Percentiles rank a stretch among this genome's conserved stretches.
These are phyloP conservation scores for Philaethria dido DNA, from an alignment of 2,888 invertebrate genomes.

Conservation along the genomic window DNA sequence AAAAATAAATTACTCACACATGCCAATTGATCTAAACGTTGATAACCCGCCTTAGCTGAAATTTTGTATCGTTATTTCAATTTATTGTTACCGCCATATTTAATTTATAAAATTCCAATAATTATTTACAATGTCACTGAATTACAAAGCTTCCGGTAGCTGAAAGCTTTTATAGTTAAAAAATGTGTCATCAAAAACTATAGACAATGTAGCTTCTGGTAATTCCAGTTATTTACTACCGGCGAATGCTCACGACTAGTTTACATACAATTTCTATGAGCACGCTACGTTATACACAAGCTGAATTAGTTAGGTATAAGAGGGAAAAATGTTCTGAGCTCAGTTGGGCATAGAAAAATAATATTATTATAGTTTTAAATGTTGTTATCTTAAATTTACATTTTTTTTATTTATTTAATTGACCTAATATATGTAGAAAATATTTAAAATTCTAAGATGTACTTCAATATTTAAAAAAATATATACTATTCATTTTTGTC, in stretches of 20 bases:
- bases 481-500: too few species aligned
- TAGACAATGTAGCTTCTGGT: slow-evolving; percentile 21
- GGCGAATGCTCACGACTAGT: slow-evolving; percentile 26
- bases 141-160: neutral
- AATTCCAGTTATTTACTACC: slow-evolving; percentile 31
- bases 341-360: neutral
- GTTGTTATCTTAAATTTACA: too few species aligned
- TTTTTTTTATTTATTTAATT: too few species aligned
- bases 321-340: neutral
- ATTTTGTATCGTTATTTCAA: neutral
- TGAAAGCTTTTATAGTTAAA: neutral
- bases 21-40: too few species aligned
- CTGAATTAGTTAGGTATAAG: slow-evolving; percentile 25
- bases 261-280: slow-evolving; percentile 37
- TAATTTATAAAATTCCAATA: neutral
- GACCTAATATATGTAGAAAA: too few species aligned
- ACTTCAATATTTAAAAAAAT: too few species aligned
- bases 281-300: slow-evolving; percentile 27
- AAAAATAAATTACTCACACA: too few species aligned
- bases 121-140: neutral
- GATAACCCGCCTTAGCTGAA: too few species aligned
- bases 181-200: slow-evolving; percentile 15
- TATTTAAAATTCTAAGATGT: too few species aligned
- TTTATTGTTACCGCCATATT: neutral
- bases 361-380: neutral